Conservation (phyloP, 2,797 vertebrate species). For the Melanotaenia boesemani region DNA sequence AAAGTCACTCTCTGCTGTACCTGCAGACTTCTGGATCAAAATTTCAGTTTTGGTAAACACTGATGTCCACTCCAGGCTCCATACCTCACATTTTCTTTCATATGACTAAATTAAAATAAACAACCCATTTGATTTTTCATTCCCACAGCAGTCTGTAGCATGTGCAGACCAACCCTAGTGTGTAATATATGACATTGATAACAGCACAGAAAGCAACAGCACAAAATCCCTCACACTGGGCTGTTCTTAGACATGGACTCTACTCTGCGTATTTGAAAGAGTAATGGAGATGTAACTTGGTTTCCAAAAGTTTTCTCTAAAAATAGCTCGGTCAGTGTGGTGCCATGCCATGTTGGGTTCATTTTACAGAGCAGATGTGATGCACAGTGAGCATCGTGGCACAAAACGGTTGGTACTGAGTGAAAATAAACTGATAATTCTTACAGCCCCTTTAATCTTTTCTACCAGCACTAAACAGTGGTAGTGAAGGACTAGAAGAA, state of each 20-base stretch:
- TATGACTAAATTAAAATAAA: slow-evolving; percentile 64
- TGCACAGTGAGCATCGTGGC: slow-evolving; percentile 32
- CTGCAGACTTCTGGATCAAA: slow-evolving; percentile 11
- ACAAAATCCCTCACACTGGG: slow-evolving; percentile 13
- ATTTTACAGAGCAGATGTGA: slow-evolving; percentile 65
- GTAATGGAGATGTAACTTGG: slow-evolving; percentile 61
- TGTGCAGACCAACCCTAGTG: slow-evolving; percentile 45
- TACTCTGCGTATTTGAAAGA: slow-evolving; percentile 61
- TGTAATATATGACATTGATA: slow-evolving; percentile 23
- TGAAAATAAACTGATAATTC: slow-evolving; percentile 35
- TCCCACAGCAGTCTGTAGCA: slow-evolving; percentile 52
- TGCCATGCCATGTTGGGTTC: slow-evolving; percentile 44
- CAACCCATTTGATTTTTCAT: slow-evolving; percentile 78
- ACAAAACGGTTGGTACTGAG: slow-evolving; percentile 46
- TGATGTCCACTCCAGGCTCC: slow-evolving; percentile 21
- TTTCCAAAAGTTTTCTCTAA: slow-evolving; percentile 69
- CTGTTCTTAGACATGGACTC: slow-evolving; percentile 43
- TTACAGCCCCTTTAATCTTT: slow-evolving; percentile 51
- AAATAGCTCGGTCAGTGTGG: slow-evolving; percentile 60
- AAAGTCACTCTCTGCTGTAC: slow-evolving; percentile 11
- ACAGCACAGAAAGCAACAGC: neutral
- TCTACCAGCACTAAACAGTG: slow-evolving; percentile 18
- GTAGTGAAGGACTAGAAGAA: slow-evolving; percentile 18
- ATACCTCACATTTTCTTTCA: slow-evolving; percentile 50
- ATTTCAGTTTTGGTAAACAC: slow-evolving; percentile 25